Conservation (phyloP, 2,113 vertebrate genomes). For the Chloroceryle aenea region DNA sequence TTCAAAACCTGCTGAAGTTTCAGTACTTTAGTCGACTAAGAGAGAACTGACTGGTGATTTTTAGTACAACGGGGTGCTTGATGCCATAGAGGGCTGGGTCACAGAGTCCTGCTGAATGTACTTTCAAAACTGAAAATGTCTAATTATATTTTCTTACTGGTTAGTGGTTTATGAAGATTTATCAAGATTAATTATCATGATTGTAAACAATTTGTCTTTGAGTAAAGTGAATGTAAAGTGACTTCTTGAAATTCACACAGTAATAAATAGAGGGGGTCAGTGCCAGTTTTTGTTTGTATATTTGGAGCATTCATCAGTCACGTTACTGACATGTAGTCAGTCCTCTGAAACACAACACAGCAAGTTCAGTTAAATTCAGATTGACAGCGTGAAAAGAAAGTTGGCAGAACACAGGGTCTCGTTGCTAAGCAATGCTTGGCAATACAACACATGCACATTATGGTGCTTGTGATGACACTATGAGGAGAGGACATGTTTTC, state of each 20-base stretch:
- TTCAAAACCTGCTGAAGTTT: not conserved
- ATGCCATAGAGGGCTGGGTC: not conserved
- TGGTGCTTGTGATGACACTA: constrained; percentile 51
- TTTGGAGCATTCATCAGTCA: constrained; percentile 46
- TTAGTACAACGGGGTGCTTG: not conserved
- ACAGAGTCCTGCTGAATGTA: not conserved
- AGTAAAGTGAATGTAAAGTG: not conserved
- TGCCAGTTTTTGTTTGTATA: constrained; percentile 30
- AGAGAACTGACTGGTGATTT: not conserved
- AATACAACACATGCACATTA: not conserved
- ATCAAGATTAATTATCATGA: constrained; percentile 41
- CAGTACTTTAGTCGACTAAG: not conserved
- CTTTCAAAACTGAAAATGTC: constrained; percentile 2
- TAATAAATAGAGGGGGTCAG: constrained; percentile 24
- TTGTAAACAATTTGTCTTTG: constrained; percentile 51
- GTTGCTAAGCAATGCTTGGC: constrained; percentile 76
- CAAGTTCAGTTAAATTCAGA: constrained; percentile 71
- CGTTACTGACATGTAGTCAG: constrained; percentile 41
- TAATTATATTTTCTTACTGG: constrained; percentile 14
- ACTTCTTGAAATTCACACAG: constrained; percentile 39
- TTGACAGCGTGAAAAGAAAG: constrained; percentile 64
- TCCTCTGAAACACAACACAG: constrained; percentile 66
- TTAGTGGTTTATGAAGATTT: constrained; percentile 15
- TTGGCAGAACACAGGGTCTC: constrained; percentile 73
- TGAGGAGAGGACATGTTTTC: constrained; percentile 33